Base-by-base conservation (phyloP, 2,888 invertebrate species). In the Quadroppia sp. region DNA sequence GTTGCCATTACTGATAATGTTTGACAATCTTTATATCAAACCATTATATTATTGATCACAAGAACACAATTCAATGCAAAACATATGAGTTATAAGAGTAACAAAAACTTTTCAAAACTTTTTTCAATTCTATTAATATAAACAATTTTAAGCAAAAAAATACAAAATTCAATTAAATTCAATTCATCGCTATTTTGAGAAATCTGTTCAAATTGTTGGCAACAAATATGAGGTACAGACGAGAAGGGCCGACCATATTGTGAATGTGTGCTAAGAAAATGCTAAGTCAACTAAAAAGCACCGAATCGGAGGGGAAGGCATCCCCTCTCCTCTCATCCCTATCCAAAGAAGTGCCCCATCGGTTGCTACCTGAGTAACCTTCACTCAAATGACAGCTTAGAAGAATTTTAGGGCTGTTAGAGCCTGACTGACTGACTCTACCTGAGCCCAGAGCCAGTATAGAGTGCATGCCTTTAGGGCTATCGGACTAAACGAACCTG, bases 1-100 rank as follows among this genome's bases (percentile, higher is more conserved):
- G 93, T 93, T 88, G 94, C 93, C 94, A 94, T 94, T 50, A 61
- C 64, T 64, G 59, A 36, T 64, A 4, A 64, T 4, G n/a, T n/a
- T n/a, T n/a, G n/a, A n/a, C 30, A 32, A 25, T 20, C 17, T 4
- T 15, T 30, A 30, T 30, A 32, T 30, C 30, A 6, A 17, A 30
- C 56, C 15, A 20, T 25, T n/a, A 56, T 23, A 25, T 28, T 1
- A 61, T 61, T 61, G n/a, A n/a, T n/a, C n/a, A n/a, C n/a, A n/a
- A 25, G 20, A 61, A 30, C 32, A 61, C 61, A 61, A 61, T 32
- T 30, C 30, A 3, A 17, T 13, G 32, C 32, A n/a, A 61, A 61
- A 61, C 61, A 61, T 30, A 2, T 30, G 61, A 61, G 30, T 13
- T 4, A 61, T n/a, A 3, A 30, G 32, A 13, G 7, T 2, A 6